phyloP scores from a whole-genome alignment of 2,113 vertebrate genomes.

The Pseudonaja textilis region DNA sequence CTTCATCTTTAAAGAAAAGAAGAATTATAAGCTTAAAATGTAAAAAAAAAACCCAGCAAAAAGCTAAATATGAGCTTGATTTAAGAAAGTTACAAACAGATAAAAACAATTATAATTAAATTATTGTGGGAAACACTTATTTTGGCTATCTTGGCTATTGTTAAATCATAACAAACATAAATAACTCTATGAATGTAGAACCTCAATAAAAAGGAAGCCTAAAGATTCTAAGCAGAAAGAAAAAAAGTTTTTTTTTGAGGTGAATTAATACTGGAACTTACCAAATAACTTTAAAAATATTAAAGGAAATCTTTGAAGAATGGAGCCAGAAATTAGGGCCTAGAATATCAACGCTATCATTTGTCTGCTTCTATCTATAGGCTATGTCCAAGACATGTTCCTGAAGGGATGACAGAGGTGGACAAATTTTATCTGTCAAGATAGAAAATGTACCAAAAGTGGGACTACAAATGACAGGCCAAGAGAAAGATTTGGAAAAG shows the following conservation, averaged over 20 bases:
- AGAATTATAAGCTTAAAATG: too few species aligned
- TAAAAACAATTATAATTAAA: too few species aligned
- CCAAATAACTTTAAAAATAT: neutral
- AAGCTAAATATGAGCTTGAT: too few species aligned
- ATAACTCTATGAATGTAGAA: neutral
- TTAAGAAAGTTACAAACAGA: too few species aligned
- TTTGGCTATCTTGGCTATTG: neutral
- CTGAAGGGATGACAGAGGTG: neutral
- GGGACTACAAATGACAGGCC: neutral
- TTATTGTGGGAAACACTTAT: too few species aligned
- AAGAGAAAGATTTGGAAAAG: neutral
- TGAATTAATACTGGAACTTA: neutral
- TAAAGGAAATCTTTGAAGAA: neutral
- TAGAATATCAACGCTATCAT: neutral
- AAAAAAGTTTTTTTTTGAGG: neutral
- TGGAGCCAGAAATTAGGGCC: neutral
- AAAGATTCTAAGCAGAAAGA: neutral
- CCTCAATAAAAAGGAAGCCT: neutral
- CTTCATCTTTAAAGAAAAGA: neutral
- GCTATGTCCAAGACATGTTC: neutral
- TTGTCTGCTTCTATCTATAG: neutral
- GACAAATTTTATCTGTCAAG: neutral
- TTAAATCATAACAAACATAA: neutral
- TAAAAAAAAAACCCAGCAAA: too few species aligned
- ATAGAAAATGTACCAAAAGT: neutral